phyloP scores from a whole-genome alignment of 1,140 invertebrate species.

The Leptinotarsa lineolata region DNA sequence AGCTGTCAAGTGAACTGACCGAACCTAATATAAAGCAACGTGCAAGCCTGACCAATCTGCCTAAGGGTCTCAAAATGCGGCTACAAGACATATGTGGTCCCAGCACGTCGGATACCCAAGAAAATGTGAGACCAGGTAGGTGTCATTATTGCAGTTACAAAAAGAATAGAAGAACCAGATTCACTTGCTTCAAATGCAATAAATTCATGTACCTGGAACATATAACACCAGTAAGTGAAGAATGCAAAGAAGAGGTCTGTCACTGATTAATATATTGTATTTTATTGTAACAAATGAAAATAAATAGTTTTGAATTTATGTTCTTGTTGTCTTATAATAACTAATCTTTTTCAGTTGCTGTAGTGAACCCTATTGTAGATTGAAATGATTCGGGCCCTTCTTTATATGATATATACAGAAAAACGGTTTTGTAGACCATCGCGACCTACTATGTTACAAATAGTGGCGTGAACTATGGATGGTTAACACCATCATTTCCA shows the following conservation, averaged over 20 bases:
- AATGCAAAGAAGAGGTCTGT: too few species aligned
- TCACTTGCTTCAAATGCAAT: slow-evolving; percentile 2
- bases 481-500: too few species aligned
- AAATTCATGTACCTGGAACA: background rate
- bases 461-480: too few species aligned
- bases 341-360: too few species aligned
- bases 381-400: too few species aligned
- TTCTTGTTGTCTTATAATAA: too few species aligned
- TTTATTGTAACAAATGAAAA: too few species aligned
- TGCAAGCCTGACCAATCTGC: background rate
- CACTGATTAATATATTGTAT: background rate
- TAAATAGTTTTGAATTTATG: too few species aligned
- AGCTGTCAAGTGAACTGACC: background rate
- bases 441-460: too few species aligned
- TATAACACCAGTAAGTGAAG: background rate
- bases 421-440: too few species aligned
- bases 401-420: too few species aligned
- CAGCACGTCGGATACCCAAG: background rate
- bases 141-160: slow-evolving; percentile 4
- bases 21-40: background rate
- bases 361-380: too few species aligned
- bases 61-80: slow-evolving; percentile 4
- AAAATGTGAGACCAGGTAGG: background rate
- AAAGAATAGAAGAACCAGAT: slow-evolving; percentile 6
- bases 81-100: background rate